Base-by-base conservation (phyloP, 1,140 invertebrate genomes). In the Chrysopa pallens region DNA sequence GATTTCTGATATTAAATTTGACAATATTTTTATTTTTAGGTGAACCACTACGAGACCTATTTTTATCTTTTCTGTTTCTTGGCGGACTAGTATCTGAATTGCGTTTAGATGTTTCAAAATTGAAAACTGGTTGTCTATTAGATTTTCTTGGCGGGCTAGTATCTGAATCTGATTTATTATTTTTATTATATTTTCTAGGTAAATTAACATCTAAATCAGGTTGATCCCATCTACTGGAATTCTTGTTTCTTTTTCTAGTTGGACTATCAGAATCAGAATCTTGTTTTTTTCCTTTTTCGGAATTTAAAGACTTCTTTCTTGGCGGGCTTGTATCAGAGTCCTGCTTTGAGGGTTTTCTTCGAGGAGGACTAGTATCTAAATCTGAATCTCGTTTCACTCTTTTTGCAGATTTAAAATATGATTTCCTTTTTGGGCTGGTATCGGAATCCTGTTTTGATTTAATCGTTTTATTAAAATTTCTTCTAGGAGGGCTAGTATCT, bases 51-150 rank as follows among this genome's bases (percentile, higher is more conserved):
- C 17, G 2, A 23, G 17, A 5, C 5, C 17, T 23, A 23, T 23
- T 23, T 23, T 23, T 50, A 62, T 59, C 49, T 43, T 42, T 43
- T 66, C 58, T 6, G 76, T 51, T 56, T 82, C 67, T 48, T 74
- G 64, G 50, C 61, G 72, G 73, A 45, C 39, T 78, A 74, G 29
- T 74, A 73, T 61, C 68, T 64, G 52, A 59, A 46, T 23, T 23
- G 5, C 5, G 17, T 23, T 23, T 23, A 23, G 17, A 23, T 23
- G 2, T 23, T 23, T 23, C 17, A 23, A 23, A 23, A 23, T 23
- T 23, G 5, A 3, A 23, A 3, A 3, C 17, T 3, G 17, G 5
- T 23, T 23, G 17, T 23, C 17, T 23, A 23, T 23, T 23, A 23
- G 17, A 23, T 23, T 23, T 23, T 5, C 17, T 23, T 23, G 17